Conservation (phyloP, 2,797 vertebrate genomes). For the Xenops minutus region DNA sequence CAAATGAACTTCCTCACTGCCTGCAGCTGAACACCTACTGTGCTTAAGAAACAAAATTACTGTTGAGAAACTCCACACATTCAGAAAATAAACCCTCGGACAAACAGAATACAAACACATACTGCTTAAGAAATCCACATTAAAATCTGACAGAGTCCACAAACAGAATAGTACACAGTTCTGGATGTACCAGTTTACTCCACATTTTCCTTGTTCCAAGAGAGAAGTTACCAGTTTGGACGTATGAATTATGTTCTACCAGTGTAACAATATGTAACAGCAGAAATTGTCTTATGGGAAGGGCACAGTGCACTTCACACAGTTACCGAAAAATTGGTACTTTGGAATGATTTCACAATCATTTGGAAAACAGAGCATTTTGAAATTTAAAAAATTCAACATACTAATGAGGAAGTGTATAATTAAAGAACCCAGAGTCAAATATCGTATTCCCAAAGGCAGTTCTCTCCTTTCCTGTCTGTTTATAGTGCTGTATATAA, state of each 20-base stretch:
- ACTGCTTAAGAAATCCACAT: slow-evolving; percentile 28
- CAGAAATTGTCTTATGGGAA: neutral
- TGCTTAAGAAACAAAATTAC: slow-evolving; percentile 51
- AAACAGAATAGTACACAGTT: neutral
- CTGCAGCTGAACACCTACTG: slow-evolving; percentile 36
- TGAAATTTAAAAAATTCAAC: neutral
- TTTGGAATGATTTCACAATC: neutral
- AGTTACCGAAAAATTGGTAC: neutral
- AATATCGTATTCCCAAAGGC: neutral
- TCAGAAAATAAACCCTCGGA: neutral
- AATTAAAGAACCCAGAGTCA: neutral
- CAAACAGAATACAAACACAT: slow-evolving; percentile 51
- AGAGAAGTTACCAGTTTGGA: neutral
- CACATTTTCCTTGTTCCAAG: neutral
- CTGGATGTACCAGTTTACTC: neutral
- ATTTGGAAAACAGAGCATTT: neutral
- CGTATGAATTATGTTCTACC: neutral
- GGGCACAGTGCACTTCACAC: neutral
- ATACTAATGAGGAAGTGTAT: neutral
- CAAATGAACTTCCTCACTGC: slow-evolving; percentile 44
- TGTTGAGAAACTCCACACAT: slow-evolving; percentile 11
- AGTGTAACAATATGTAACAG: neutral
- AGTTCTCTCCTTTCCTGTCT: neutral
- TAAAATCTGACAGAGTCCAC: slow-evolving; percentile 25
- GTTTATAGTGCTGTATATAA: neutral